Evolutionary conservation across 2,113 vertebrate species (phyloP), one percentile per base, ranked within the genome.

Genomic region (Rhombomys opimus): DNA sequence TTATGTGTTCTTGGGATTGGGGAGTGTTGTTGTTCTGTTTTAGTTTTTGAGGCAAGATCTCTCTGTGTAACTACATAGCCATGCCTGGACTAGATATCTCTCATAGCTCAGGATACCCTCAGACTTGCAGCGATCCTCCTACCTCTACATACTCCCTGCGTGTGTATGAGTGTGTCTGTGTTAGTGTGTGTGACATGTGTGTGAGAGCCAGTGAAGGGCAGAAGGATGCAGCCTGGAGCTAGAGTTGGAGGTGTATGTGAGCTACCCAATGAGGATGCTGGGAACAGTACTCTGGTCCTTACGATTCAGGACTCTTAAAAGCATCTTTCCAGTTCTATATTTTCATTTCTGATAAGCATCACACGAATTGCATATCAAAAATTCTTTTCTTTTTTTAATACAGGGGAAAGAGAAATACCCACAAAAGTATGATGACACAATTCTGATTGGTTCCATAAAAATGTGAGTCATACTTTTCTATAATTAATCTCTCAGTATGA

Each of bases 331-430:
- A 85, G 23, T 7, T 38, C 14, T 38, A 38, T 18, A 41, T 54
- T 20, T 91, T 92, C 41, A n/a, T 78, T 89, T 94, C n/a, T 63
- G 38, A 87, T 72, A 75, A 93, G 38, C 80, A 57, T 7, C 23
- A 91, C 22, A 52, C 0, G 72, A 32, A 75, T 87, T 57, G 85
- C 75, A 77, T 84, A 41, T 4, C 35, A 46, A 86, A 9, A 23
- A 70, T 5, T 46, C 18, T 57, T 41, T 67, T 95, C 7, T 77
- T 63, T 68, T 77, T 92, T 90, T 80, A 93, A 70, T 61, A 73
- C 8, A 89, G 7, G 91, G 14, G 52, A 78, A 93, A 91, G 14
- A 65, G 35, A 75, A 82, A 84, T 17, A 68, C 67, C 90, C 20
- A 86, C 23, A 41, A 89, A 38, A 38, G 2, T 52, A 0, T 18